These are phyloP conservation scores for Pygmarrhopalites habei DNA, from an alignment of 1,140 invertebrate genomes.

Conservation along the genomic window DNA sequence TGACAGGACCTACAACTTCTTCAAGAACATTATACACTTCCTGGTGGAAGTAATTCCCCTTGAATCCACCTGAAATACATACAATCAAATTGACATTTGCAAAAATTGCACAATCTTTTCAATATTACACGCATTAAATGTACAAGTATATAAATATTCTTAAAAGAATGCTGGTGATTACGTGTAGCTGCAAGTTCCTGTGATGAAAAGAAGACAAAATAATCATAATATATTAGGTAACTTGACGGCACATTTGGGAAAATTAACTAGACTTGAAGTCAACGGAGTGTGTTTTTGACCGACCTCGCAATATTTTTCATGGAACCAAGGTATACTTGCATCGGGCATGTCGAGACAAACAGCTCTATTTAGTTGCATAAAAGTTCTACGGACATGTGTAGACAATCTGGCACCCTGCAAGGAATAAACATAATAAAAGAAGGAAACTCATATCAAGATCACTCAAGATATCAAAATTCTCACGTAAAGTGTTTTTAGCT, in stretches of 20 bases:
- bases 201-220: no score
- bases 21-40: conserved; percentile 29
- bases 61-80: conserved; percentile 9
- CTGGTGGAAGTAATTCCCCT: conserved; percentile 25
- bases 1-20: conserved; percentile 26
- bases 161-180: neutral
- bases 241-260: neutral
- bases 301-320: conserved; percentile 57
- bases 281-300: conserved; percentile 43
- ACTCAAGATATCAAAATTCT: no score
- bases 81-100: neutral
- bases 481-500: no score
- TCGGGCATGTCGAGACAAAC: conserved; percentile 55
- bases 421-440: no score
- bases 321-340: conserved; percentile 57
- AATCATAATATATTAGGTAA: no score
- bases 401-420: conserved; percentile 49
- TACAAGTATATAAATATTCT: no score
- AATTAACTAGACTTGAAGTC: conserved; percentile 28
- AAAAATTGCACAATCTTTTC: neutral
- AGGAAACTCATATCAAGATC: no score
- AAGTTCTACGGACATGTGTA: conserved; percentile 46
- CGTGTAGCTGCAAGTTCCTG: neutral
- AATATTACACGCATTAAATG: no score
- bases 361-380: conserved; percentile 56